Base-by-base conservation (phyloP, 1,140 invertebrate species). In the Panagrolaimus sp. region DNA sequence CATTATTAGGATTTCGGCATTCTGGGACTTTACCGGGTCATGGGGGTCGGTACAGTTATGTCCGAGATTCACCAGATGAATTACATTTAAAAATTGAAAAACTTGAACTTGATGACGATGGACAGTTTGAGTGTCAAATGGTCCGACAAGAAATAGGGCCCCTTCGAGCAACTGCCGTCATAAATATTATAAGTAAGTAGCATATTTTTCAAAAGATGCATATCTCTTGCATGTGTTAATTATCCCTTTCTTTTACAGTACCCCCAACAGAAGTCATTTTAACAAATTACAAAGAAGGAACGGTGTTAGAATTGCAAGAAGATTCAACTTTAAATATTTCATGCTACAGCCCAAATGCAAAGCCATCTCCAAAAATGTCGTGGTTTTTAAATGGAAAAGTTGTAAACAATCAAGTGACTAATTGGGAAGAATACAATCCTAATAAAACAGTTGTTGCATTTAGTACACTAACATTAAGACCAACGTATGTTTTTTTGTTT, bases 91-190 rank as follows among this genome's bases (percentile, higher is more conserved):
- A 79, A 20, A 79, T 76, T 25, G 45, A 64, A 23, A 73, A 71
- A 8, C 62, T 76, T n/a, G 46, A 65, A 5, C 57, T 76, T 27
- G 65, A 48, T 11, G 76, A 76, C 31, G 74, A 76, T 62, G 74
- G 74, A 11, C 46, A 57, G 27, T 76, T 78, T 42, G 74, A 76
- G 45, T 76, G 74, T 44, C 74, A 76, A 53, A 65, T 74, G 63
- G 38, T 79, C 31, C 42, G 68, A 44, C 64, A 43, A 57, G 45
- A 48, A 8, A 45, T 64, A 5, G 51, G 45, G 14, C 72, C 74
- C 31, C 44, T 76, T 23, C 63, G 73, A 20, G 69, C 72, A 31
- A 38, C 65, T 14, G 73, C 77, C 46, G 61, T 63, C 46, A 45
- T 76, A 13, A 76, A 73, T 48, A 64, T 76, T 67, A 67, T 76